Evolutionary conservation across 1,140 invertebrate genomes (phyloP).

Genomic region (Saccostrea cuccullata): DNA sequence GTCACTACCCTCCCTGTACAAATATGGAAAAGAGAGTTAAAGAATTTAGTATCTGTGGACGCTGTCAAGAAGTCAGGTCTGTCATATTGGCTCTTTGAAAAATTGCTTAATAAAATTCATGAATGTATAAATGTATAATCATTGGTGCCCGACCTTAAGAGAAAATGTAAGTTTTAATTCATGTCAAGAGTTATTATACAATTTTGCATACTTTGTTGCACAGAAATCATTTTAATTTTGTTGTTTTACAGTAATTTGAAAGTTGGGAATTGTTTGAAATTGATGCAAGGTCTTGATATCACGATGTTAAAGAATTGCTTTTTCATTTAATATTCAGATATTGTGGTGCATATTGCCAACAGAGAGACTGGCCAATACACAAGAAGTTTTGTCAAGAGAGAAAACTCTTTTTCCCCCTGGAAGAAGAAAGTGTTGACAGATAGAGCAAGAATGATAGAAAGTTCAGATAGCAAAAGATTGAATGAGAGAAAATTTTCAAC

Average conservation of each 20-base stretch:
- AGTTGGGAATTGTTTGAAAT: too few relatives aligned
- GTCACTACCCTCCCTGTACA: slow-evolving; percentile 82
- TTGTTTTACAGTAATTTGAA: too few relatives aligned
- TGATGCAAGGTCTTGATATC: too few relatives aligned
- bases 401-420: slow-evolving; percentile 50
- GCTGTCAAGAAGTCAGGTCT: slow-evolving; percentile 80
- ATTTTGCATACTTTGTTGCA: too few relatives aligned
- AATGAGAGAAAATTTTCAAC: not conserved
- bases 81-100: not conserved
- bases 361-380: slow-evolving; percentile 80
- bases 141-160: too few relatives aligned
- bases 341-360: slow-evolving; percentile 81
- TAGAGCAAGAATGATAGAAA: not conserved
- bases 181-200: too few relatives aligned
- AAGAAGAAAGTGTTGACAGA: slow-evolving; percentile 29
- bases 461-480: not conserved
- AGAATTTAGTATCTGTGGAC: slow-evolving; percentile 82
- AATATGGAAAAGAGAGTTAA: slow-evolving; percentile 81
- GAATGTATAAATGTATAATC: too few relatives aligned
- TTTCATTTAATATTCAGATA: slow-evolving; percentile 72
- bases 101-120: too few relatives aligned
- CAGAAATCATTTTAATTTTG: too few relatives aligned
- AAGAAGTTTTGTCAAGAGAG: slow-evolving; percentile 79
- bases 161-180: too few relatives aligned
- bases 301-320: too few relatives aligned